Evolutionary conservation across 2,113 vertebrate species (phyloP).

Genomic region (Himantopus leucocephalus): DNA sequence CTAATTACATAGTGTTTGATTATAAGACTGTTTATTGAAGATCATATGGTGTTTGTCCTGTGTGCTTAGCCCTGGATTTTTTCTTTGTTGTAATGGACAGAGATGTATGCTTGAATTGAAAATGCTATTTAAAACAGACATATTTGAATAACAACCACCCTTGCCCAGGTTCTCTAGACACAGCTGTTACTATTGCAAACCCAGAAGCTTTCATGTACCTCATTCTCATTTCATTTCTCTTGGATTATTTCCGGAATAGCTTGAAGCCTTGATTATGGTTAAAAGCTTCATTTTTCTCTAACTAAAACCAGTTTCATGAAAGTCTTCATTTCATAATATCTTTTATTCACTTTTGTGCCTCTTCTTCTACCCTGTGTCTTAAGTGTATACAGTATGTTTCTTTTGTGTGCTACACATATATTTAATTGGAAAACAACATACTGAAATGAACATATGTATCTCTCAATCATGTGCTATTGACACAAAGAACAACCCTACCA

Average conservation of each 20-base stretch:
- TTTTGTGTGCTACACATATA: background rate
- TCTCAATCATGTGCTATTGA: background rate
- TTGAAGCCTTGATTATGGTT: constrained; percentile 33
- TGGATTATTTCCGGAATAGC: constrained; percentile 55
- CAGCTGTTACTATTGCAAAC: constrained; percentile 65
- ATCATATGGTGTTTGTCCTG: constrained; percentile 4
- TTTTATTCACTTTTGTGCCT: background rate
- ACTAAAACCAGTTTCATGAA: constrained; percentile 1
- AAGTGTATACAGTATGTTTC: background rate
- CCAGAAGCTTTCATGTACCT: constrained; percentile 47
- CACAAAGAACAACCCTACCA: background rate
- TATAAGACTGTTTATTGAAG: background rate
- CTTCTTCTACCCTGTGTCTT: background rate
- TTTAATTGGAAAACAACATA: background rate
- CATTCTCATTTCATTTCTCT: constrained; percentile 54
- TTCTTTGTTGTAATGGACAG: constrained; percentile 3
- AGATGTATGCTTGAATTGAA: background rate
- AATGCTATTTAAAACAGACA: constrained; percentile 33
- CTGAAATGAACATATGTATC: background rate
- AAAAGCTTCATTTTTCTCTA: constrained; percentile 35
- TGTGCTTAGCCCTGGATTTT: background rate
- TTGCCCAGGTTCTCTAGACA: background rate
- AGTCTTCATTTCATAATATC: background rate
- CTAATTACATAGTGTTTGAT: constrained; percentile 52
- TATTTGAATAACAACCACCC: constrained; percentile 19